Evolutionary conservation across 92 coral and sea anemone species (phyloP).

Genomic region (Hydrozoanthus gracilis): DNA sequence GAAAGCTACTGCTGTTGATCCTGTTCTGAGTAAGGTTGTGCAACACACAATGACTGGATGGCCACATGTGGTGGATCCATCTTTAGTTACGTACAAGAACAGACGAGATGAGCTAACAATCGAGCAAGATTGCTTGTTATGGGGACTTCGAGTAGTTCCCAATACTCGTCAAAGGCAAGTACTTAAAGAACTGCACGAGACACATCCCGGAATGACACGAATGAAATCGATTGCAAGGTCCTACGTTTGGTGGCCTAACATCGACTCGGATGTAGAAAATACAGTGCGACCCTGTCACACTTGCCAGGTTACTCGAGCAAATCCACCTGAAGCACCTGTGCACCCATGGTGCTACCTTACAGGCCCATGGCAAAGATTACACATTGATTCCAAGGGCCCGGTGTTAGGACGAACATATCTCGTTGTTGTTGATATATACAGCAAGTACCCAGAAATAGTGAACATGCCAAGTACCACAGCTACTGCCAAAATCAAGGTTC

Average conservation of each 20-base stretch:
- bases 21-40: slow-evolving; percentile 35
- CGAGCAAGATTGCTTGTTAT: slow-evolving; percentile 62
- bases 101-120: slow-evolving; percentile 53
- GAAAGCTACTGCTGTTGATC: slow-evolving; percentile 44
- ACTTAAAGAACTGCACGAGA: slow-evolving; percentile 56
- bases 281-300: slow-evolving; percentile 55
- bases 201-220: slow-evolving; percentile 58
- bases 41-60: slow-evolving; percentile 30
- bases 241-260: slow-evolving; percentile 60
- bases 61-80: slow-evolving; percentile 42
- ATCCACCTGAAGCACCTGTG: slow-evolving; percentile 55
- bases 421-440: slow-evolving; percentile 64
- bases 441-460: slow-evolving; percentile 68
- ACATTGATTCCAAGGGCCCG: slow-evolving; percentile 69
- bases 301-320: slow-evolving; percentile 57
- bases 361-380: slow-evolving; percentile 61
- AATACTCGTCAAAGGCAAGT: slow-evolving; percentile 43
- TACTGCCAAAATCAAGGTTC: slow-evolving; percentile 51
- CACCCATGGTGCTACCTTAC: slow-evolving; percentile 67
- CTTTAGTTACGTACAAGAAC: slow-evolving; percentile 29
- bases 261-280: slow-evolving; percentile 59
- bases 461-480: slow-evolving; percentile 65
- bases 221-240: slow-evolving; percentile 51
- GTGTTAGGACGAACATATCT: slow-evolving; percentile 54
- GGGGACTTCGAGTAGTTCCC: slow-evolving; percentile 57